These are phyloP conservation scores for Archivesica marissinica DNA, from an alignment of 1,140 invertebrate genomes.

Conservation along the genomic window DNA sequence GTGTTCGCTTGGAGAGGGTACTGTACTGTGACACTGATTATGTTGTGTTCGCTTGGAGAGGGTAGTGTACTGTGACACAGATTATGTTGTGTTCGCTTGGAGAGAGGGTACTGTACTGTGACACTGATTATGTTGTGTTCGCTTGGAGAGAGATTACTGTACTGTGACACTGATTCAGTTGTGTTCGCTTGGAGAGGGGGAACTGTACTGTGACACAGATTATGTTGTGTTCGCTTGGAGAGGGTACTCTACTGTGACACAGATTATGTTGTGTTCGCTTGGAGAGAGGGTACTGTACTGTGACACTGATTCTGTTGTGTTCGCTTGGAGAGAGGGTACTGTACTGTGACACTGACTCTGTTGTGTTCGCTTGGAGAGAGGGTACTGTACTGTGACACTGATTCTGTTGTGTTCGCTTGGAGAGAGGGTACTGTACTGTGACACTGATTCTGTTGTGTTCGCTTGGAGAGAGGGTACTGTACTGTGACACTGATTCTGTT, in stretches of 20 bases:
- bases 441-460: constrained; percentile 83
- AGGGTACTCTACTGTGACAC: constrained; percentile 83
- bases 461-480: constrained; percentile 76
- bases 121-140: constrained; percentile 83
- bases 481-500: constrained; percentile 83
- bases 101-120: constrained; percentile 79
- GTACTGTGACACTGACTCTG: constrained; percentile 83
- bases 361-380: constrained; percentile 71
- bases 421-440: constrained; percentile 79
- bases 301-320: constrained; percentile 83
- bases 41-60: no score
- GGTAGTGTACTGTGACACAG: constrained; percentile 83
- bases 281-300: constrained; percentile 78
- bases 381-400: constrained; percentile 83
- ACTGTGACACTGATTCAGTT: constrained; percentile 84
- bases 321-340: constrained; percentile 74
- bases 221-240: no score
- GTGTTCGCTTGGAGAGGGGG: constrained; percentile 71
- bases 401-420: constrained; percentile 78
- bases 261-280: constrained; percentile 79
- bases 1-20: no score
- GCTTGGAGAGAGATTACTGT: constrained; percentile 76
- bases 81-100: constrained; percentile 78
- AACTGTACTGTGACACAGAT: constrained; percentile 84
- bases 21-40: constrained; percentile 84